Base-by-base conservation (phyloP, 37 sponge, comb jelly and placozoan species). In the Petrosia ficiformis region DNA sequence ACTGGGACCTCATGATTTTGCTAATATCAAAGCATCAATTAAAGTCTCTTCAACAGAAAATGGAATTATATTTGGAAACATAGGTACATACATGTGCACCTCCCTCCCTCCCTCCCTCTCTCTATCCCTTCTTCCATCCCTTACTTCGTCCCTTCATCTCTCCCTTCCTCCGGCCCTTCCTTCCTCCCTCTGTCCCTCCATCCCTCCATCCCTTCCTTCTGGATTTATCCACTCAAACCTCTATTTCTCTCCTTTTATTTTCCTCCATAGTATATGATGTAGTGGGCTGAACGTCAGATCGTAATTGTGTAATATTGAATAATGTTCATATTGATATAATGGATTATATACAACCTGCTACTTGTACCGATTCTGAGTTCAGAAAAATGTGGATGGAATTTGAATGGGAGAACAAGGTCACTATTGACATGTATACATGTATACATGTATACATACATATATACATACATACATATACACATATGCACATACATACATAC, bases 381-480 rank as follows among this genome's bases (percentile, higher is more conserved):
- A 72, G 99, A 30, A 93, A 88, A 80, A 99, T 96, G 97, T 99
- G 99, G 99, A 94, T 88, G 72, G 99, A 99, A 78, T 99, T 99
- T 88, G 99, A 99, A 82, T 99, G 99, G 99, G 99, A 99, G 78
- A 99, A 99, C 73, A 99, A 99, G 88, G 93, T 92, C n/a, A n/a
- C n/a, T n/a, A n/a, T n/a, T n/a, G n/a, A n/a, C n/a, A n/a, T n/a
- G n/a, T n/a, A n/a, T n/a, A n/a, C n/a, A n/a, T n/a, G n/a, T n/a
- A n/a, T n/a, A n/a, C n/a, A n/a, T n/a, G n/a, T n/a, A n/a, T n/a
- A n/a, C n/a, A n/a, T n/a, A n/a, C n/a, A n/a, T n/a, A n/a, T n/a
- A n/a, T n/a, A n/a, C n/a, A n/a, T n/a, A n/a, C n/a, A n/a, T n/a
- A n/a, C n/a, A n/a, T n/a, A n/a, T n/a, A n/a, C n/a, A n/a, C n/a